Percentiles rank a stretch among this genome's conserved stretches.
phyloP scores from a whole-genome alignment of 2,113 vertebrate genomes.

The Taurulus bubalis region DNA sequence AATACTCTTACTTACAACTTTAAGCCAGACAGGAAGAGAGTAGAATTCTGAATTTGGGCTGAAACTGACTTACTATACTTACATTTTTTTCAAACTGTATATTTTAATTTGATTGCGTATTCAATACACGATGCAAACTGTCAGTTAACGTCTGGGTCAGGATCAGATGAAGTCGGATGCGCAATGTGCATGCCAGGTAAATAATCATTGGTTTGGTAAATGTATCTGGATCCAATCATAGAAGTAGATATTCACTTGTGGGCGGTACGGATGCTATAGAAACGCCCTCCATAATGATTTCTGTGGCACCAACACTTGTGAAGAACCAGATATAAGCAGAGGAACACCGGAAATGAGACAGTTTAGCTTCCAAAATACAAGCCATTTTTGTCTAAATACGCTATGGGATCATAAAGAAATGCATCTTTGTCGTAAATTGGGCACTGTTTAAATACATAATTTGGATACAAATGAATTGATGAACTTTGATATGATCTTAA shows the following conservation, averaged over 20 bases:
- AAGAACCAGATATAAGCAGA: background rate
- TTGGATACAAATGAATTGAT: rapidly evolving
- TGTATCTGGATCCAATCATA: conserved; percentile 29
- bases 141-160: background rate
- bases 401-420: background rate
- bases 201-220: conserved; percentile 26
- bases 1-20: background rate
- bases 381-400: background rate
- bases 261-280: conserved; percentile 8
- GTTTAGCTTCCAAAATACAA: background rate
- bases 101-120: background rate
- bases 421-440: rapidly evolving
- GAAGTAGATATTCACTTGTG: background rate
- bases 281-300: conserved; percentile 4
- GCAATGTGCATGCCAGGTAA: background rate
- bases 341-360: background rate
- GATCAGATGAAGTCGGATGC: background rate
- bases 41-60: background rate
- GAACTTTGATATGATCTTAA: rapidly evolving
- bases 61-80: background rate
- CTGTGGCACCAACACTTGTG: background rate
- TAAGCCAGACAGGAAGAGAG: background rate
- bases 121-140: background rate
- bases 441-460: rapidly evolving
- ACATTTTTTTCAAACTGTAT: no score